Percentiles rank a stretch among this genome's conserved stretches.
These are phyloP conservation scores for Ips nitidus DNA, from an alignment of 1,140 invertebrate species.

Conservation along the genomic window DNA sequence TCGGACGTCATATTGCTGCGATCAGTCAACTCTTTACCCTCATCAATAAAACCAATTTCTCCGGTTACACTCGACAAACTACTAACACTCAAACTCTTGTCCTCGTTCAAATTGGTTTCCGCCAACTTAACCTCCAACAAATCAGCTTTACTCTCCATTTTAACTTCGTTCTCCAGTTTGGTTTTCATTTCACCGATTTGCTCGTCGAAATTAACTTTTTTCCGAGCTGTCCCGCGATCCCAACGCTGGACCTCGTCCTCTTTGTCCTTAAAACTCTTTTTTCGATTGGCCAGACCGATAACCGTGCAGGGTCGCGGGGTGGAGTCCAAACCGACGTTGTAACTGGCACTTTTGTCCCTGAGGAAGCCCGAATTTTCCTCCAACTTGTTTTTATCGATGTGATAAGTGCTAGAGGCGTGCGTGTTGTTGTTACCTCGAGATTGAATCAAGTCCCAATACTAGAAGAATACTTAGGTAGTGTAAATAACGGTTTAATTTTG, in stretches of 20 bases:
- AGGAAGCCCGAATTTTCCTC: constrained; percentile 55
- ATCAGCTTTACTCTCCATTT: constrained; percentile 27
- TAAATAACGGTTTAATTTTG: too few species aligned
- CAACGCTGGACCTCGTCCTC: constrained; percentile 3
- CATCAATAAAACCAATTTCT: constrained; percentile 51
- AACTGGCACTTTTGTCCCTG: constrained; percentile 68
- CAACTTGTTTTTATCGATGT: constrained; percentile 48
- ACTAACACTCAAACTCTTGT: constrained; percentile 49
- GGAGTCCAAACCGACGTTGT: constrained; percentile 68
- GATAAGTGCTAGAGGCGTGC: constrained; percentile 54
- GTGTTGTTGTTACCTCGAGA: constrained; percentile 55
- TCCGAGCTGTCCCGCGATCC: constrained; percentile 40
- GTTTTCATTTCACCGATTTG: constrained; percentile 37
- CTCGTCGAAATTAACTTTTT: constrained; percentile 51
- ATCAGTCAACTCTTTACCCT: constrained; percentile 50
- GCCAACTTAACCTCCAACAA: constrained; percentile 21
- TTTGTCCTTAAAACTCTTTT: constrained; percentile 41
- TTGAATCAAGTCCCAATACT: constrained; percentile 70
- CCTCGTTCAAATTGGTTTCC: constrained; percentile 44
- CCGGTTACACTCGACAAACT: constrained; percentile 48
- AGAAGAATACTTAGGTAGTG: constrained; percentile 36
- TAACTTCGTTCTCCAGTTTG: constrained; percentile 28
- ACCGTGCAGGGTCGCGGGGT: constrained; percentile 68
- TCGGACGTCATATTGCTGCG: constrained; percentile 47
- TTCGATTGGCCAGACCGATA: constrained; percentile 48